These are phyloP conservation scores for Battus philenor DNA, from an alignment of 1,140 invertebrate genomes.

Conservation along the genomic window DNA sequence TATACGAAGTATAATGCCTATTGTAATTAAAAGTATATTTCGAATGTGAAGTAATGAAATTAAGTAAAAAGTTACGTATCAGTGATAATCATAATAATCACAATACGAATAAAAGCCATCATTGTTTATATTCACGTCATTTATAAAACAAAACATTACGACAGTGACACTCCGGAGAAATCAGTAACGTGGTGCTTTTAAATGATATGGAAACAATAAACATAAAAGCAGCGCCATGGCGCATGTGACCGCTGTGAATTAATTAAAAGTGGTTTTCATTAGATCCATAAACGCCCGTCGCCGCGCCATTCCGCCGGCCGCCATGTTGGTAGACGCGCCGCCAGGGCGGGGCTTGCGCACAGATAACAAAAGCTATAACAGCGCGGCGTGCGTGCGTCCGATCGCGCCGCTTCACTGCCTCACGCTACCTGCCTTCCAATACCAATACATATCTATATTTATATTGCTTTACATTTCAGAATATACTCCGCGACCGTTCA, in stretches of 20 bases:
- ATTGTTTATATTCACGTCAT: constrained; percentile 27
- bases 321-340: constrained; percentile 25
- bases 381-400: constrained; percentile 10
- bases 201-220: constrained; percentile 55
- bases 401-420: constrained; percentile 14
- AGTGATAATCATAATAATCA: constrained; percentile 25
- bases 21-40: too few species aligned
- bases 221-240: constrained; percentile 42
- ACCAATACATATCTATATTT: constrained; percentile 15
- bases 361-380: constrained; percentile 34
- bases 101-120: constrained; percentile 24
- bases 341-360: constrained; percentile 31
- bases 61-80: constrained; percentile 38
- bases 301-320: constrained; percentile 24
- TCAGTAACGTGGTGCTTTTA: constrained; percentile 47
- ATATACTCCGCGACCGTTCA: too few species aligned
- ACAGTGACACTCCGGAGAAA: constrained; percentile 49
- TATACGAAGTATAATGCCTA: too few species aligned
- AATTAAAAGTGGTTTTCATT: constrained; percentile 55
- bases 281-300: constrained; percentile 34
- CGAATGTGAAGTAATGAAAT: constrained; percentile 25
- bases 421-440: constrained; percentile 12
- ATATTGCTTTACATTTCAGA: too few species aligned
- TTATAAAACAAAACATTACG: constrained; percentile 40
- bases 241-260: constrained; percentile 53